These are phyloP conservation scores for Conus canariensis DNA, from an alignment of 2,888 invertebrate species.

Conservation along the genomic window DNA sequence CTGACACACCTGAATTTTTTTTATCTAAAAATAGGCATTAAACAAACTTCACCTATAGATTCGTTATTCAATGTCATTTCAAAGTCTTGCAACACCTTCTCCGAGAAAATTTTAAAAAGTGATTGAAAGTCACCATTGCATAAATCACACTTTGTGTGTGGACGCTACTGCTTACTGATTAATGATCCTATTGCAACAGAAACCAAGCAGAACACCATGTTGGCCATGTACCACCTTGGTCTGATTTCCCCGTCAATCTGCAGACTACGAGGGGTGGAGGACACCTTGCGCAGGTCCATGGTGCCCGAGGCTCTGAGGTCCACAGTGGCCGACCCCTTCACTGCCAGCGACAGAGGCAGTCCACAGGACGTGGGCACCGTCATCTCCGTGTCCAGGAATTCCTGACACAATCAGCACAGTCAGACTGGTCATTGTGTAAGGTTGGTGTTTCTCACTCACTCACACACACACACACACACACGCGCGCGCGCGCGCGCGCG, in stretches of 20 bases:
- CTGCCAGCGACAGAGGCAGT: slow-evolving; percentile 89
- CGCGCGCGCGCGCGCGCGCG: too few species aligned
- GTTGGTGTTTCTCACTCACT: too few species aligned
- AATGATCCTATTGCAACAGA: background rate
- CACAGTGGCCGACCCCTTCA: slow-evolving; percentile 91
- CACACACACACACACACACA: too few species aligned
- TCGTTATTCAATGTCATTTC: background rate
- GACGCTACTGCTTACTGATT: background rate
- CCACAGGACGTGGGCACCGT: slow-evolving; percentile 91
- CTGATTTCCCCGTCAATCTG: slow-evolving; percentile 89
- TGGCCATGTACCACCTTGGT: slow-evolving; percentile 84
- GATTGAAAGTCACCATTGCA: too few species aligned
- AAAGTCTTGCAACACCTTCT: background rate
- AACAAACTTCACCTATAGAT: too few species aligned
- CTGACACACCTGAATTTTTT: too few species aligned
- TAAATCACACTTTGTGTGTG: too few species aligned
- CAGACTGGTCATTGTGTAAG: too few species aligned
- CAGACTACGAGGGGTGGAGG: slow-evolving; percentile 80
- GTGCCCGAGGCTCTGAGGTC: slow-evolving; percentile 90
- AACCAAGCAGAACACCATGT: background rate
- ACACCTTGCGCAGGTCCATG: slow-evolving; percentile 85
- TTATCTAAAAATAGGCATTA: too few species aligned
- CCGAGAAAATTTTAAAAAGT: background rate
- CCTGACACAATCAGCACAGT: background rate
- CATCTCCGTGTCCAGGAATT: slow-evolving; percentile 79